Evolutionary conservation across 1,140 invertebrate genomes (phyloP), one percentile per base, ranked within the genome.

Genomic region (Mamestra configurata): DNA sequence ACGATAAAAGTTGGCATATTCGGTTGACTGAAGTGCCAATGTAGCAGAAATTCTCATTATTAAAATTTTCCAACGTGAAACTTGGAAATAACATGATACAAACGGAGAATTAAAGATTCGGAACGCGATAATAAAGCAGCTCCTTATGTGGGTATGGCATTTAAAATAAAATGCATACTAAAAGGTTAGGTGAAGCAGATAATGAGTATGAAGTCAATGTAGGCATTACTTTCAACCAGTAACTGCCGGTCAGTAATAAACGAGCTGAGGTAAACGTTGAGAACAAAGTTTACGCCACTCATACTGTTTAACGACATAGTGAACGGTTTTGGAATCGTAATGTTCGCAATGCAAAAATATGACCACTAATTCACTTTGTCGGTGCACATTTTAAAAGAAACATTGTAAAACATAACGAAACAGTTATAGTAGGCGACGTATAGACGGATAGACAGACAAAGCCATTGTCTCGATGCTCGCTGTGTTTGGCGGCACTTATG

Each of bases 371-470:
- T 68, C 72, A 64, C 82, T 86, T 90, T 90, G 85, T 81, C 81
- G 85, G 84, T 81, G 77, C 77, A 73, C 78, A 81, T 80, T 83
- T 85, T 31, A 31, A 81, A 84, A 86, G 82, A 82, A 82, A 84
- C 83, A 81, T 73, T 81, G 85, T 89, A 84, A 87, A 86, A 82
- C 77, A 87, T 85, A 88, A 84, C 77, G 77, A 86, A 86, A 89
- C 88, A 88, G 89, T 91, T 92, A 88, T 70, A 85, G 79, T 76
- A 82, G 82, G 87, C 90, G 88, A 91, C 91, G 82, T 82, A 81
- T 86, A 86, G 89, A 91, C 88, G 82, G 84, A 90, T 86, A 88
- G 84, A 90, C 90, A 90, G 90, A 93, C 92, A 94, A 94, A 93
- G 92, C 87, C 87, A 93, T 94, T 94, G 92, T 94, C 86, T 90